Percentiles rank a stretch among this genome's conserved stretches.
phyloP scores from a whole-genome alignment of 2,113 vertebrate genomes.

The Chrysemys picta region DNA sequence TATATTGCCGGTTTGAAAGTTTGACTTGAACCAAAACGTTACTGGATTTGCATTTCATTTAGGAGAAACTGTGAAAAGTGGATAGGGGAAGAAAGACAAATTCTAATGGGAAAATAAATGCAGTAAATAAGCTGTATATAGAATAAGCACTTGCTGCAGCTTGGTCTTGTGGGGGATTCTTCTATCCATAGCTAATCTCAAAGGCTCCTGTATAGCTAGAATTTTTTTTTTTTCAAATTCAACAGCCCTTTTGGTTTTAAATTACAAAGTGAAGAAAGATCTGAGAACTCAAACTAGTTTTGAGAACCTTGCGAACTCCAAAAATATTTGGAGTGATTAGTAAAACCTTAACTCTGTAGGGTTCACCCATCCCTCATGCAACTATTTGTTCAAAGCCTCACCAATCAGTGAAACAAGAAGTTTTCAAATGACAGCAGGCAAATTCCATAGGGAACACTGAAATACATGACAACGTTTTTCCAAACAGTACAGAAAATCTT shows the following conservation, averaged over 20 bases:
- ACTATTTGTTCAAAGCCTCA: conserved; percentile 35
- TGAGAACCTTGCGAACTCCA: neutral
- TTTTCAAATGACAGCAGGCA: neutral
- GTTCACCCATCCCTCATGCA: neutral
- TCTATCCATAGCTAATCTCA: neutral
- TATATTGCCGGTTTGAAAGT: neutral
- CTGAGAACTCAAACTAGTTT: neutral
- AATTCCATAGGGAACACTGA: neutral
- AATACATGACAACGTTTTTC: neutral
- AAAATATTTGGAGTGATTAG: conserved; percentile 46
- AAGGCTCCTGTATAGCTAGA: neutral
- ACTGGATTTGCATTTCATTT: neutral
- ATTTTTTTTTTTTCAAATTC: neutral
- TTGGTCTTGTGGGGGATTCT: neutral
- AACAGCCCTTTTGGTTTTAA: conserved; percentile 21
- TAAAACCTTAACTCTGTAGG: neutral
- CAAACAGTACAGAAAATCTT: neutral
- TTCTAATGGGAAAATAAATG: neutral
- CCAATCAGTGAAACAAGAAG: neutral
- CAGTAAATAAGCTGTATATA: neutral
- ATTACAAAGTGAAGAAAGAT: neutral
- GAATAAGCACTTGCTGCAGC: neutral
- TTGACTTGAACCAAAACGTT: neutral
- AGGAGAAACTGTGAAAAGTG: neutral
- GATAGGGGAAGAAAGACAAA: neutral